phyloP scores from a whole-genome alignment of 2,797 vertebrate genomes.

The Delichon dasypus region DNA sequence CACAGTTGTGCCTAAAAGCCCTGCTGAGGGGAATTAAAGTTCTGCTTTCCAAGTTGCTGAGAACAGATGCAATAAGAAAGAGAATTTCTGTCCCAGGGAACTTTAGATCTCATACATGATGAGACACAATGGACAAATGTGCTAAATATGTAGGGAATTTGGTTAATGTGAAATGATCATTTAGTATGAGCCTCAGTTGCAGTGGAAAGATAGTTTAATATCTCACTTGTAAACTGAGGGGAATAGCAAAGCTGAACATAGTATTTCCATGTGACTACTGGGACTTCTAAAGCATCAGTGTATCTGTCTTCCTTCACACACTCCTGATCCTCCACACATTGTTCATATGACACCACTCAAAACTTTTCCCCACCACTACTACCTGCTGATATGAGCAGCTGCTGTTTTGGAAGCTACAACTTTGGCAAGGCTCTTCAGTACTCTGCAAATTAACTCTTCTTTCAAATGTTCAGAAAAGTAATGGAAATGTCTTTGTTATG shows the following conservation, averaged over 20 bases:
- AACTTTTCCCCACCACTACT: not conserved
- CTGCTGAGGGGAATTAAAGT: not conserved
- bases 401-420: not conserved
- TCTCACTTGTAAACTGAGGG: not conserved
- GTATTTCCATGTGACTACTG: not conserved
- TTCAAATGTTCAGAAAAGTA: not conserved
- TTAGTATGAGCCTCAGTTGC: not conserved
- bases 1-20: not conserved
- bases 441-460: not conserved
- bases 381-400: not conserved
- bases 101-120: fast-evolving
- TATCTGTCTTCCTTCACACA: not conserved
- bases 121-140: not conserved
- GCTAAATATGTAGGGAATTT: not conserved
- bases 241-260: not conserved
- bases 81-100: not conserved
- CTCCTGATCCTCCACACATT: not conserved
- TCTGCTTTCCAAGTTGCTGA: not conserved
- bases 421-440: not conserved
- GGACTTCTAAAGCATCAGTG: not conserved
- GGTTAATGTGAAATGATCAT: not conserved
- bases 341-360: not conserved
- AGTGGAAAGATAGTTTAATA: not conserved
- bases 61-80: not conserved
- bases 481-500: not conserved